Evolutionary conservation across 2,113 vertebrate species (phyloP).

Genomic region (Tragelaphus strepsiceros): DNA sequence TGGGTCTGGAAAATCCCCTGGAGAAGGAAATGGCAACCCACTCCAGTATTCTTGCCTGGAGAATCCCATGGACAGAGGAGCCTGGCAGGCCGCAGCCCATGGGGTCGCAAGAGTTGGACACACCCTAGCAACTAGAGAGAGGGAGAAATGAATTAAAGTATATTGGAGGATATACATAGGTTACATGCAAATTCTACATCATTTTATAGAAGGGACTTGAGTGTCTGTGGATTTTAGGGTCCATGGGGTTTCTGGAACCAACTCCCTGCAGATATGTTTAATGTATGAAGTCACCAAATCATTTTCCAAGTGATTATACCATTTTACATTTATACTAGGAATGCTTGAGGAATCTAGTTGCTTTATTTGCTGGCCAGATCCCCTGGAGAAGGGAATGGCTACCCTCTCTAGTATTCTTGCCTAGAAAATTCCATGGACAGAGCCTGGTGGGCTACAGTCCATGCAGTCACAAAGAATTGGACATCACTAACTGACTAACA

Average conservation of each 20-base stretch:
- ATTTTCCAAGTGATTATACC: background rate
- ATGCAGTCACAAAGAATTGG: background rate
- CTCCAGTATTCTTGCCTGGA: background rate
- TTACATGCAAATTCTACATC: background rate
- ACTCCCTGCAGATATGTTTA: background rate
- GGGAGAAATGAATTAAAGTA: background rate
- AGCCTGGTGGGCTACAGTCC: background rate
- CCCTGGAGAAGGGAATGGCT: background rate
- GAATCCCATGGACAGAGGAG: background rate
- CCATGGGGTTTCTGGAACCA: background rate
- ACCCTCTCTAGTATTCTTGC: background rate
- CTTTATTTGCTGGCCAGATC: background rate
- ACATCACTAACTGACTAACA: background rate
- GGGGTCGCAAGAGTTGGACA: rapidly evolving
- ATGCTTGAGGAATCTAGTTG: background rate
- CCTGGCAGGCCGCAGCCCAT: background rate
- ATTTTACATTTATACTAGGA: background rate
- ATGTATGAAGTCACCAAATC: background rate
- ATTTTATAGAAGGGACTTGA: background rate
- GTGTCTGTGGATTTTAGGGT: background rate
- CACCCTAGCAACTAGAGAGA: background rate
- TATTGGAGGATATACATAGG: background rate
- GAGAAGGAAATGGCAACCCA: background rate
- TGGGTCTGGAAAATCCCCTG: background rate
- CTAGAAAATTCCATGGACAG: background rate